Evolutionary conservation across 2,888 invertebrate genomes (phyloP), one percentile per base, ranked within the genome.

Genomic region (Eubasilissa splendida): DNA sequence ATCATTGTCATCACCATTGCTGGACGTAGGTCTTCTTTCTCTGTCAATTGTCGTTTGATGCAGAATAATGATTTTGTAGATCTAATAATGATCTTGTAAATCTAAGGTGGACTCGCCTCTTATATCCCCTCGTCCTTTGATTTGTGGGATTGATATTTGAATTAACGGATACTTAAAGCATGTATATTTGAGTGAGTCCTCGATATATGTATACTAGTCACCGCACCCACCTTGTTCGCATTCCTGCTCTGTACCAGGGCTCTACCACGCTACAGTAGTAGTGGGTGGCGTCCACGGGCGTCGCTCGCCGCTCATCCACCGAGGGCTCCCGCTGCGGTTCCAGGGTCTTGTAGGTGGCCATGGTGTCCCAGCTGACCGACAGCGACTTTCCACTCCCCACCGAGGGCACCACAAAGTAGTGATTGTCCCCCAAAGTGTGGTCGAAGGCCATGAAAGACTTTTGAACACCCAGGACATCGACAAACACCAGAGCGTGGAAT

Each of bases 401-500:
- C 11, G 87, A 86, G 0, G 92, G 89, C 0, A 91, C 92, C 10
- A 93, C 88, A 3, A 92, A 87, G 84, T 87, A 92, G 66, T 92
- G 87, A 84, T 93, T 91, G 83, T 92, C 92, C 22, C 87, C 87
- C 84, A 91, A 90, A 11, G 87, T 86, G 11, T 90, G 91, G 84
- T 94, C 93, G 78, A 92, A 90, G 0, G 92, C 87, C 70, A 94
- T 87, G 86, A 93, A 95, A 42, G 88, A 86, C 84, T 94, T 93
- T 74, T 93, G 90, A 0, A 94, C 86, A 11, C 91, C 88, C 31
- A 97, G 87, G 1, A 97, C 89, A 86, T 95, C 92, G 8, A 91
- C 91, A 86, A 96, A 96, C n/a, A 97, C 84, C 86, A 95, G 92
- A 66, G 90, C 90, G 86, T 97, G 96, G 86, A 96, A 97, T 22